Conservation (phyloP, 2,888 invertebrate species). For the Stictocephala bisonia region DNA sequence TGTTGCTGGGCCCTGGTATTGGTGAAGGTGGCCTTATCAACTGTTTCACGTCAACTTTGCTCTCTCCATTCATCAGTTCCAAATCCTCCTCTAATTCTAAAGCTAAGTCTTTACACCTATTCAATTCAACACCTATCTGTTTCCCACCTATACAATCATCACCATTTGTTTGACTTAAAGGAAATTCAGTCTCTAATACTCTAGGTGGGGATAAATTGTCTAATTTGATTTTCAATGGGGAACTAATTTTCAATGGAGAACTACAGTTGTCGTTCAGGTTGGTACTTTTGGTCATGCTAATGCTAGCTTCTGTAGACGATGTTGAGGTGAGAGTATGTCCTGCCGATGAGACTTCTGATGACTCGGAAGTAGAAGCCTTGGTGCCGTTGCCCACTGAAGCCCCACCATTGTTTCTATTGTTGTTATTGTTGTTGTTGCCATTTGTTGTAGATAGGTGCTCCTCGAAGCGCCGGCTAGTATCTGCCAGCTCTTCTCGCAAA, state of each 20-base stretch:
- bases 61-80: conserved; percentile 42
- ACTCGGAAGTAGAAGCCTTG: conserved; percentile 60
- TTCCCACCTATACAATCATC: conserved; percentile 26
- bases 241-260: conserved; percentile 21
- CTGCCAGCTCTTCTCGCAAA: conserved; percentile 68
- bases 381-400: conserved; percentile 62
- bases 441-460: conserved; percentile 60
- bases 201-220: conserved; percentile 31
- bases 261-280: not conserved
- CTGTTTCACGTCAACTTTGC: conserved; percentile 18
- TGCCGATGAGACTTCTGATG: conserved; percentile 17
- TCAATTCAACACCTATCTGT: not conserved
- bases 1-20: conserved; percentile 59
- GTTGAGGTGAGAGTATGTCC: conserved; percentile 43
- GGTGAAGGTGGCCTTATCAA: conserved; percentile 58
- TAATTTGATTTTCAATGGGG: conserved; percentile 41
- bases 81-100: conserved; percentile 65
- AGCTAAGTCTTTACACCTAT: conserved; percentile 60
- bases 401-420: too few species aligned
- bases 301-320: conserved; percentile 36
- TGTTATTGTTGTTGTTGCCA: conserved; percentile 28
- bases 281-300: not conserved
- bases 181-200: conserved; percentile 20
- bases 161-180: conserved; percentile 26
- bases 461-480: conserved; percentile 66